Evolutionary conservation across 2,113 vertebrate genomes (phyloP), one percentile per base, ranked within the genome.

Genomic region (Gyps fulvus): DNA sequence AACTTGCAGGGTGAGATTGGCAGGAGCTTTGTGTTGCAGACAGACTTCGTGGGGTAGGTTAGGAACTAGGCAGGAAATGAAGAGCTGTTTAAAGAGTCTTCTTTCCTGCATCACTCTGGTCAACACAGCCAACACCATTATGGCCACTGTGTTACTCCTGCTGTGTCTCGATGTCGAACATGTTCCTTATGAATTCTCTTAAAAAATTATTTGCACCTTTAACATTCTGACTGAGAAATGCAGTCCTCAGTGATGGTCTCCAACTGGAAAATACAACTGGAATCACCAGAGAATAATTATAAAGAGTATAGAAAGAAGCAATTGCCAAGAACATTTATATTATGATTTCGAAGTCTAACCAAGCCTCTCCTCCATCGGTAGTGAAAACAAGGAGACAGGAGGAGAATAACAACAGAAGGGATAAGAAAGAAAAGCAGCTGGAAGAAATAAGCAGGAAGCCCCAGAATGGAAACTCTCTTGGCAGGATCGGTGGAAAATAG

Each of bases 371-470:
- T 91, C 78, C 70, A 91, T 80, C 87, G 85, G 40, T 40, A 95
- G 84, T 80, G 89, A 97, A 95, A 96, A 95, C 77, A 96, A 94
- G 89, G 74, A 95, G 87, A 93, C 95, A 91, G 78, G 82, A 96
- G 86, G 80, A 96, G 89, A 95, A 95, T 93, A 97, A 97, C 94
- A 97, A 91, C 94, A 97, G 84, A 96, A 93, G 97, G 97, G 87
- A 95, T 74, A 96, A 96, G 85, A 96, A 97, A 89, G 79, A 94
- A 77, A 95, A 97, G 95, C 96, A 98, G 94, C 94, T 97, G 96
- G 97, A 97, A 97, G 87, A 93, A 96, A 97, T 97, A 97, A 98
- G 93, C 76, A 97, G 96, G 77, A 96, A 96, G 79, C 31, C 82
- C 88, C 92, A 95, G 87, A 96, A 93, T 96, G 95, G 95, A 97